Evolutionary conservation across 2,113 vertebrate genomes (phyloP).

Genomic region (Sander vitreus): DNA sequence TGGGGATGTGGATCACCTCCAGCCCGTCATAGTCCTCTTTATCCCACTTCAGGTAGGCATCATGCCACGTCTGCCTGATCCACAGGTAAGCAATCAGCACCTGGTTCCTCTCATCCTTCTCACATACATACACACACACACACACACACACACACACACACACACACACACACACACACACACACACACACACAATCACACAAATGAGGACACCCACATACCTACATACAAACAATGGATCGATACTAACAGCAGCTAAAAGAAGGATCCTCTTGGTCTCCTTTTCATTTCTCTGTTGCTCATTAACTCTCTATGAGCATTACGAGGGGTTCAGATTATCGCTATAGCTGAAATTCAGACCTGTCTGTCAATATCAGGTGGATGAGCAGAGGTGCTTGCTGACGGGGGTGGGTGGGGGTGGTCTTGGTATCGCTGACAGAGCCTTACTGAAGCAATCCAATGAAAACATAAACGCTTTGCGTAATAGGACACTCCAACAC

Average conservation of each 20-base stretch:
- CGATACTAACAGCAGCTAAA: background rate
- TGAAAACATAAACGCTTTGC: conserved; percentile 40
- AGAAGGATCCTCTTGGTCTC: conserved; percentile 7
- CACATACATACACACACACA: conserved; percentile 14
- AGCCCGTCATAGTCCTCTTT: conserved; percentile 95
- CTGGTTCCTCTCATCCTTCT: conserved; percentile 96
- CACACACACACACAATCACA: background rate
- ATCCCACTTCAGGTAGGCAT: conserved; percentile 94
- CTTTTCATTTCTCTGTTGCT: conserved; percentile 32
- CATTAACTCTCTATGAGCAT: conserved; percentile 37
- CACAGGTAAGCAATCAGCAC: conserved; percentile 96
- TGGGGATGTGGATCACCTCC: conserved; percentile 96
- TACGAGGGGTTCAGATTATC: conserved; percentile 44
- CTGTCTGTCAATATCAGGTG: conserved; percentile 76
- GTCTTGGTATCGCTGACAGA: conserved; percentile 38
- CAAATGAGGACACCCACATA: background rate
- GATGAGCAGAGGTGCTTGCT: conserved; percentile 20
- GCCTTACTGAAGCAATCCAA: conserved; percentile 46
- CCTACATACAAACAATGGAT: background rate
- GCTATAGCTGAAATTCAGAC: conserved; percentile 68
- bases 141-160: background rate
- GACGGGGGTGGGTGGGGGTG: conserved; percentile 15
- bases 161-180: conserved; percentile 1
- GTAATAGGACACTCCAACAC: conserved; percentile 62
- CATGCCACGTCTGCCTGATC: conserved; percentile 97